Evolutionary conservation across 2,113 vertebrate genomes (phyloP), one percentile per base, ranked within the genome.

Genomic region (Pygoscelis adeliae): DNA sequence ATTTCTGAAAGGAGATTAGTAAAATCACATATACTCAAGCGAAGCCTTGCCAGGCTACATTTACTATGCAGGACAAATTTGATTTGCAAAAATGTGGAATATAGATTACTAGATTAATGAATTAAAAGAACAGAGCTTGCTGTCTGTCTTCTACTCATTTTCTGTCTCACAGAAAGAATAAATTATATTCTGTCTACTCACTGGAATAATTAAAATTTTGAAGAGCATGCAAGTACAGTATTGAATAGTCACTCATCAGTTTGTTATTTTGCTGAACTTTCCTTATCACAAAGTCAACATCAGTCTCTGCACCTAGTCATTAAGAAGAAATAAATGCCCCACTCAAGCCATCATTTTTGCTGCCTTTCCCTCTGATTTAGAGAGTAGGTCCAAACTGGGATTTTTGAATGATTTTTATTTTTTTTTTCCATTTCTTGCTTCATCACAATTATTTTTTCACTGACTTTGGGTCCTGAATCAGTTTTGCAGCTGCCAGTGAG

Each of bases 41-140:
- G 92, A 95, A 95, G 55, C 17, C 81, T 71, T 91, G 72, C 81
- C 78, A 94, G 59, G n/a, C 17, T 95, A 40, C 70, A 88, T 83
- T 95, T 91, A 62, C 46, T 87, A 87, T 92, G 77, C 58, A 90
- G 86, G 65, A 87, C 46, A 95, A 95, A 93, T 92, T n/a, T 58
- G 52, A 90, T 91, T 91, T 92, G 83, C 74, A 96, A 93, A 95
- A 97, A 84, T 52, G 44, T 74, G 61, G 83, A 92, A 87, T 95
- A 79, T 84, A 84, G 56, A 93, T 95, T 89, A 52, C 59, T 56
- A 84, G 65, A 92, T 82, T 78, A 92, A 95, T 82, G 61, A 87
- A 95, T 89, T 91, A 76, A 87, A 95, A 92, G 80, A 97, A 69
- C 59, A 91, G 94, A 82, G 61, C 36, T 78, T 93, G 36, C 56